Conservation (phyloP, 2,888 invertebrate genomes). For the Apamea anceps region DNA sequence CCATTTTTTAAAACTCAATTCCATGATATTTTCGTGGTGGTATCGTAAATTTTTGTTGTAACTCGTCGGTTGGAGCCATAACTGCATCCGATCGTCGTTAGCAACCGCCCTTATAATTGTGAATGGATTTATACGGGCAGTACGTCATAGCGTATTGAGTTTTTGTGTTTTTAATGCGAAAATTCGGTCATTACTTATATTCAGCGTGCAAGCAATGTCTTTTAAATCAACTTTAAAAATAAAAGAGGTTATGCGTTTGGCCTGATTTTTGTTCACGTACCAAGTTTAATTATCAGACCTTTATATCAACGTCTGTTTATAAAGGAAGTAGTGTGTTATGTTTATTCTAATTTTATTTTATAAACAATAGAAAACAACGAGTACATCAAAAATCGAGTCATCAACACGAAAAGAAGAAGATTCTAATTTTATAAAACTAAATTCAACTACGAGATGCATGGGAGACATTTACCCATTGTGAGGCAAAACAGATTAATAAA, state of each 20-base stretch:
- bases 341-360: too few relatives aligned
- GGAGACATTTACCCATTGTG: background rate
- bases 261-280: background rate
- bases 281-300: background rate
- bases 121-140: slow-evolving; percentile 54
- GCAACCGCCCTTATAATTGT: slow-evolving; percentile 61
- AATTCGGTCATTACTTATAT: background rate
- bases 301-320: background rate
- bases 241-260: background rate
- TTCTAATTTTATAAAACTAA: background rate
- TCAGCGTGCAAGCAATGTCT: background rate
- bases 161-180: slow-evolving; percentile 11
- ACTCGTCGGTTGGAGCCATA: slow-evolving; percentile 54
- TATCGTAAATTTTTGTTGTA: slow-evolving; percentile 61
- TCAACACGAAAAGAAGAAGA: too few relatives aligned
- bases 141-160: slow-evolving; percentile 17
- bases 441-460: background rate
- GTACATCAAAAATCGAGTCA: too few relatives aligned
- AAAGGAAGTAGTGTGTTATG: background rate
- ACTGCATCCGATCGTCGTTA: slow-evolving; percentile 66
- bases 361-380: too few relatives aligned
- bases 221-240: background rate
- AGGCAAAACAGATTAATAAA: slow-evolving; percentile 17
- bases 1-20: slow-evolving; percentile 59
- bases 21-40: slow-evolving; percentile 57